Evolutionary conservation across 2,797 vertebrate genomes (phyloP), one percentile per base, ranked within the genome.

Genomic region (Coregonus suidteri): DNA sequence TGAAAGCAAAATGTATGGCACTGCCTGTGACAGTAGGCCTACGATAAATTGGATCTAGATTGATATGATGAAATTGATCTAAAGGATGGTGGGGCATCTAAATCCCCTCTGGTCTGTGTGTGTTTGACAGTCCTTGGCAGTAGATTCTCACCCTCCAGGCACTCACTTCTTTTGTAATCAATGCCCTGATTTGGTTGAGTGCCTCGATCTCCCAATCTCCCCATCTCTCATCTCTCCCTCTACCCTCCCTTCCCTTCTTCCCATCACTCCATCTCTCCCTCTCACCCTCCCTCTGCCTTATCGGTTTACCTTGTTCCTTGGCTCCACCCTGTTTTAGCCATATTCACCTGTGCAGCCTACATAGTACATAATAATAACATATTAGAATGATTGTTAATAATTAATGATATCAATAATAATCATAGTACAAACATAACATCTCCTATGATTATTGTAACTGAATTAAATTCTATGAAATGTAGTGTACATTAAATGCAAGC

Each of bases 171-270:
- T 71, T 62, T 67, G 65, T 77, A 85, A 79, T 79, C 80, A 79
- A 78, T 81, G 79, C 73, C 69, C 80, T 79, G 76, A 71, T 81
- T 80, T 79, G 77, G 78, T 81, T 79, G 75, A 82, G 79, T 75
- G 81, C 25, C 66, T 75, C 30, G 65, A 73, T 37, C 41, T 47
- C 9, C 41, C 30, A 56, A 73, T 37, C 41, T 47, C 9, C 9
- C 41, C 41, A 47, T 47, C 41, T 47, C 11, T 47, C 41, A 47
- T 69, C 41, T 64, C 54, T 52, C 62, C 51, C 69, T 34, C 31
- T 67, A 41, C 25, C 56, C 47, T 74, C 53, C 56, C 52, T 77
- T 35, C 41, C 51, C 41, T 47, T 37, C 34, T 37, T 47, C 37
- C 51, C 11, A 56, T 62, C 9, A 11, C 41, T 31, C 31, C 41